These are phyloP conservation scores for Leptopilina boulardi DNA, from an alignment of 1,140 invertebrate genomes.

Conservation along the genomic window DNA sequence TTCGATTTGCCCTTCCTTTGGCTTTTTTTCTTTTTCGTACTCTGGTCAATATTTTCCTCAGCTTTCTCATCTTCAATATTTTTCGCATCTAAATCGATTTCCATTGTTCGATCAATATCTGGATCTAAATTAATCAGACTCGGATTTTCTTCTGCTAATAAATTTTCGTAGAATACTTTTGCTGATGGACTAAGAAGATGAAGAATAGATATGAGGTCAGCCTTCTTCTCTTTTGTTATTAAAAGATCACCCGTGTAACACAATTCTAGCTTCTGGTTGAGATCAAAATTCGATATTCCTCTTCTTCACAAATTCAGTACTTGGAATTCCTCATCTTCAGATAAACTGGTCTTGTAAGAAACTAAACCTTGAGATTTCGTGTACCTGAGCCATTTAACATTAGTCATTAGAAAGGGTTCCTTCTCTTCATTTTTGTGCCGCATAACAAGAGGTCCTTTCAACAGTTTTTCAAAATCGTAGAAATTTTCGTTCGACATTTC, in stretches of 20 bases:
- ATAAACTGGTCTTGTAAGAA: conserved; percentile 41
- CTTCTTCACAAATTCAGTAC: conserved; percentile 22
- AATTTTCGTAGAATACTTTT: conserved; percentile 34
- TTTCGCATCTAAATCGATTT: too few species aligned
- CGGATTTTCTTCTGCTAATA: background rate
- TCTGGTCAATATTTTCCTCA: too few species aligned
- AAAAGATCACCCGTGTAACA: conserved; percentile 37
- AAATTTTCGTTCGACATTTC: conserved; percentile 35
- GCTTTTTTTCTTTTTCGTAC: too few species aligned
- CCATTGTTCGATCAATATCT: conserved; percentile 32
- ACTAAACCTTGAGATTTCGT: conserved; percentile 41
- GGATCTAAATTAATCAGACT: conserved; percentile 33
- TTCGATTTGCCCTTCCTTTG: too few species aligned
- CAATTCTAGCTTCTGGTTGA: conserved; percentile 20
- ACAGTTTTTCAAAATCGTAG: conserved; percentile 39
- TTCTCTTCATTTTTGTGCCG: conserved; percentile 38
- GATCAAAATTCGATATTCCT: conserved; percentile 25
- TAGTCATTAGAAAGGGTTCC: conserved; percentile 29
- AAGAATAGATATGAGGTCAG: conserved; percentile 34
- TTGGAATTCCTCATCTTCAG: conserved; percentile 38
- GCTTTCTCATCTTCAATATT: too few species aligned
- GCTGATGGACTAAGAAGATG: conserved; percentile 33
- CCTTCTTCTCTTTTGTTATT: conserved; percentile 38
- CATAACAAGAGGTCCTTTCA: conserved; percentile 34
- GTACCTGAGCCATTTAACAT: conserved; percentile 41